These are phyloP conservation scores for Sebastolobus altivelis DNA, from an alignment of 2,797 vertebrate species.

Conservation along the genomic window DNA sequence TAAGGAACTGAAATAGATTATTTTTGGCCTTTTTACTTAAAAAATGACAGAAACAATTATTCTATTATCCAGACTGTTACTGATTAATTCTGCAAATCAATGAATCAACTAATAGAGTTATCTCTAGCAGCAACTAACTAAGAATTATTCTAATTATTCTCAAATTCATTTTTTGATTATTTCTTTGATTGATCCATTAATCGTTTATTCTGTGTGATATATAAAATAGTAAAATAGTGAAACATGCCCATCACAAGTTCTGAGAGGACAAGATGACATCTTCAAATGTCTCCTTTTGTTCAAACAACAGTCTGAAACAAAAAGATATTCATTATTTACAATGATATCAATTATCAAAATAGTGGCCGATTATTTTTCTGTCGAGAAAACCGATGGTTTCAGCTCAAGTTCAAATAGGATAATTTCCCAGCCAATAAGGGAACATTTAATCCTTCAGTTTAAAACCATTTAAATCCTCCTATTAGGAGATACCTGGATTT, in stretches of 20 bases:
- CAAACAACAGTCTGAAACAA: too few species aligned
- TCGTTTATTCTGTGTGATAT: neutral
- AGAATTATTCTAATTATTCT: neutral
- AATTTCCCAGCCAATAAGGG: neutral
- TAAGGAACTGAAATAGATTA: neutral
- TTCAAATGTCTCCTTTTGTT: neutral
- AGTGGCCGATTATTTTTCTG: neutral
- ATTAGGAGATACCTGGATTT: neutral
- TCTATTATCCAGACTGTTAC: neutral
- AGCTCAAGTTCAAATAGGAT: too few species aligned
- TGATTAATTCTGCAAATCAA: neutral
- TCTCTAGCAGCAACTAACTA: neutral
- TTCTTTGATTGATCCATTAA: neutral
- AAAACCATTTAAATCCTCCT: neutral
- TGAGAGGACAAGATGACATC: neutral
- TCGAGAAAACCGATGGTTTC: neutral
- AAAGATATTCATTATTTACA: too few species aligned
- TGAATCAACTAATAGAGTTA: neutral
- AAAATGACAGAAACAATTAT: neutral
- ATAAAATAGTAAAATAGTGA: neutral
- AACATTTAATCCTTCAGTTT: neutral
- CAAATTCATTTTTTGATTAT: neutral
- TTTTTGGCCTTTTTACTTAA: neutral
- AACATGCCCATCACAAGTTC: neutral
- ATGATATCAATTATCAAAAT: neutral